Percentiles rank a stretch among this genome's conserved stretches.
These are phyloP conservation scores for Saguinus midas DNA, from an alignment of 2,113 vertebrate genomes.

Conservation along the genomic window DNA sequence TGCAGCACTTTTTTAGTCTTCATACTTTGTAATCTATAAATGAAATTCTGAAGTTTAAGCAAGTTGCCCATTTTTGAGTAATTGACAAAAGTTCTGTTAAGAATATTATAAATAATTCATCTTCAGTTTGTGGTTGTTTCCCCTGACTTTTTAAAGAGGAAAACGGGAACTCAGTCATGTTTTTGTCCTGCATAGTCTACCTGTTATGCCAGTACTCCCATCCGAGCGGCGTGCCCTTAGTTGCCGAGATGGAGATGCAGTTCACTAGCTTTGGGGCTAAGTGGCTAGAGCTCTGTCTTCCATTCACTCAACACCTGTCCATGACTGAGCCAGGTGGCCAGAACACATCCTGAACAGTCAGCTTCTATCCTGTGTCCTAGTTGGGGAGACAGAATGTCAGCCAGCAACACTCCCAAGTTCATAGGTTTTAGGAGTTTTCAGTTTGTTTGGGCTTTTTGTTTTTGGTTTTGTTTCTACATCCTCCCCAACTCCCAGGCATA, in stretches of 20 bases:
- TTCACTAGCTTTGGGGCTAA: slow-evolving; percentile 37
- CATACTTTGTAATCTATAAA: neutral
- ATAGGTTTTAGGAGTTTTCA: slow-evolving; percentile 71
- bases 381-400: neutral
- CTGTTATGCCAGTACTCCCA: slow-evolving; percentile 61
- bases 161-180: slow-evolving; percentile 50
- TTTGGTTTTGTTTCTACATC: neutral
- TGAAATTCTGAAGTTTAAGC: slow-evolving; percentile 23
- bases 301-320: neutral
- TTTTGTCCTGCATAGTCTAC: slow-evolving; percentile 51
- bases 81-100: slow-evolving; percentile 69
- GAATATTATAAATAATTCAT: neutral
- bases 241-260: slow-evolving; percentile 44
- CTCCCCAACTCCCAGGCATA: slow-evolving; percentile 63
- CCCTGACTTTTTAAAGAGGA: slow-evolving; percentile 60
- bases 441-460: slow-evolving; percentile 53
- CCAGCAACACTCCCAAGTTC: slow-evolving; percentile 63
- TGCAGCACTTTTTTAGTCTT: neutral
- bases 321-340: neutral
- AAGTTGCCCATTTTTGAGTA: slow-evolving; percentile 36
- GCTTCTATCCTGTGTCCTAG: neutral
- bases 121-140: slow-evolving; percentile 15
- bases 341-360: neutral
- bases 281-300: neutral
- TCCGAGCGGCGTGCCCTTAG: slow-evolving; percentile 60